Evolutionary conservation across 2,888 invertebrate species (phyloP).

Genomic region (Malthinus seriepunctatus): DNA sequence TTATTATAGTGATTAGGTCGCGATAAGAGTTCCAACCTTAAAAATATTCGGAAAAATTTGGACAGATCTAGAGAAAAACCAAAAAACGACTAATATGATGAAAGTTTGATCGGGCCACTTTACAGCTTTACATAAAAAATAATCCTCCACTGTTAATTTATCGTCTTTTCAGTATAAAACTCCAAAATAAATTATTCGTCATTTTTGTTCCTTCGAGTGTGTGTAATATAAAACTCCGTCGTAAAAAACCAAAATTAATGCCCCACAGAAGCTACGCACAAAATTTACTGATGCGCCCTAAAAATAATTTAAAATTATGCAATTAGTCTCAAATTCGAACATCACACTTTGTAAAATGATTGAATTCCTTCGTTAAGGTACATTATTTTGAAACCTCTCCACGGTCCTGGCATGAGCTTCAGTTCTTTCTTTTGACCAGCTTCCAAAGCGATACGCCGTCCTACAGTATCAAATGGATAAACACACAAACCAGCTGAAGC

Average conservation of each 20-base stretch:
- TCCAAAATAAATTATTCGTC: too few species aligned
- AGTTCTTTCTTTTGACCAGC: slow-evolving; percentile 17
- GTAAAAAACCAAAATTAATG: slow-evolving; percentile 32
- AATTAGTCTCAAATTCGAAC: neutral
- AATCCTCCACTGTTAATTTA: too few species aligned
- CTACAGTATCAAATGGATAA: slow-evolving; percentile 32
- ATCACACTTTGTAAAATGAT: slow-evolving; percentile 26
- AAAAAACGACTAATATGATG: too few species aligned
- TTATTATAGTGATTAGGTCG: too few species aligned
- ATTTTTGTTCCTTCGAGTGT: neutral
- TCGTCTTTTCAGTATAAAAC: too few species aligned
- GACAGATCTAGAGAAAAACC: too few species aligned
- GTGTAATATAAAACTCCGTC: slow-evolving; percentile 25
- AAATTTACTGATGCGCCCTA: slow-evolving; percentile 27
- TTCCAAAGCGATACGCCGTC: slow-evolving; percentile 28
- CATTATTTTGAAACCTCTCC: slow-evolving; percentile 11
- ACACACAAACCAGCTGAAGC: slow-evolving; percentile 19
- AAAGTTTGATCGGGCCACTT: too few species aligned
- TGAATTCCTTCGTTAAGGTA: slow-evolving; percentile 16
- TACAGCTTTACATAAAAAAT: too few species aligned
- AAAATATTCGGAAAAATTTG: too few species aligned
- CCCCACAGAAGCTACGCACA: slow-evolving; percentile 26
- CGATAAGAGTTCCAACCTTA: too few species aligned
- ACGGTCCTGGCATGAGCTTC: slow-evolving; percentile 6
- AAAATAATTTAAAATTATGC: neutral